phyloP scores from a whole-genome alignment of 1,140 invertebrate species.

The Brachionus sp. region DNA sequence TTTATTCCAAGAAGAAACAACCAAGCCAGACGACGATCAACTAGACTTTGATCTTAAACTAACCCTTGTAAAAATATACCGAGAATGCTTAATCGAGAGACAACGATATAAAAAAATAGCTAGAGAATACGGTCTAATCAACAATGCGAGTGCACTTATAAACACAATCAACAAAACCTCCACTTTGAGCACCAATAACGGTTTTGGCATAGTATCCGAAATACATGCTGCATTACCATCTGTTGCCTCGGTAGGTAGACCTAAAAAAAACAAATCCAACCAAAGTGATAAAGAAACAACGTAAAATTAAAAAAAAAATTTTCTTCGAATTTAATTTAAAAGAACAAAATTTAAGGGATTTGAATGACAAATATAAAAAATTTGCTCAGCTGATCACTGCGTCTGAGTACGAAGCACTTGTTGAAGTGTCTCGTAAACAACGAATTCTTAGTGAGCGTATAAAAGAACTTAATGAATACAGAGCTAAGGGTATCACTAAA shows the following conservation, averaged over 20 bases:
- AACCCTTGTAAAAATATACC: conserved; percentile 82
- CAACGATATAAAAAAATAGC: conserved; percentile 80
- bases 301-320: conserved; percentile 52
- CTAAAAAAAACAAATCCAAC: conserved; percentile 73
- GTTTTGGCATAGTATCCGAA: conserved; percentile 3
- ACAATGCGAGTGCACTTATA: conserved; percentile 43
- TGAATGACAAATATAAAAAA: conserved; percentile 71
- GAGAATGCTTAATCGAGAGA: conserved; percentile 74
- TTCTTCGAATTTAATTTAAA: conserved; percentile 23
- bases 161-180: conserved; percentile 45
- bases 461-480: conserved; percentile 69
- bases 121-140: conserved; percentile 63
- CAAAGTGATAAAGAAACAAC: conserved; percentile 48
- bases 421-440: conserved; percentile 71
- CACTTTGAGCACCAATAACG: background rate
- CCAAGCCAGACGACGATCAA: conserved; percentile 26
- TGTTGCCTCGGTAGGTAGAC: background rate
- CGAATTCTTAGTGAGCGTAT: conserved; percentile 72
- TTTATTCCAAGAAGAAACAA: conserved; percentile 17
- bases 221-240: conserved; percentile 11
- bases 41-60: conserved; percentile 65
- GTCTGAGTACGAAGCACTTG: conserved; percentile 74
- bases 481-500: conserved; percentile 57
- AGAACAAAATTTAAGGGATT: conserved; percentile 53
- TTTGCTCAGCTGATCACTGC: conserved; percentile 82